Percentiles rank a stretch among this genome's conserved stretches.
Evolutionary conservation across 1,140 invertebrate genomes (phyloP).

Genomic region (Neodiprion pinetum): DNA sequence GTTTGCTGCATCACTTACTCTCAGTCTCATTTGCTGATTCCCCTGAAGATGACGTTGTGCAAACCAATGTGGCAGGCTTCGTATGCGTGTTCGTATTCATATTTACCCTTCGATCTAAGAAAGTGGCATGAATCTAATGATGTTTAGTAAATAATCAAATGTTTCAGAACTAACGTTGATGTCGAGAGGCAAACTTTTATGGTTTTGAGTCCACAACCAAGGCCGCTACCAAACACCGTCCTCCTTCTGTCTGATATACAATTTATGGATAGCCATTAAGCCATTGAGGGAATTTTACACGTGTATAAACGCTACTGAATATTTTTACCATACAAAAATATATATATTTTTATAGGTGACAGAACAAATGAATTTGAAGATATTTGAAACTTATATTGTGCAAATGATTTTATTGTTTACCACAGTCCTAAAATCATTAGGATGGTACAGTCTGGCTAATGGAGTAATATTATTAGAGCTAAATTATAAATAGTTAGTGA

Average conservation of each 20-base stretch:
- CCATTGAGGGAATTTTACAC: background rate
- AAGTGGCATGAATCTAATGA: constrained; percentile 20
- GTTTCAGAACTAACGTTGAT: constrained; percentile 87
- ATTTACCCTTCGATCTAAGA: constrained; percentile 19
- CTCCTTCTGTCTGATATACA: constrained; percentile 83
- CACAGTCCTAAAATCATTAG: too few relatives aligned
- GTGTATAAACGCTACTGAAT: too few relatives aligned
- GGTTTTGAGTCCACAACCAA: constrained; percentile 89
- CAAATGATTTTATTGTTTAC: too few relatives aligned
- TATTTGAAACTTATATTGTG: too few relatives aligned
- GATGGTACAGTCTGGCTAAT: too few relatives aligned
- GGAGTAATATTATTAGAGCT: too few relatives aligned
- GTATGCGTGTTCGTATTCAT: constrained; percentile 88
- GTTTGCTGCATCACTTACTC: constrained; percentile 86
- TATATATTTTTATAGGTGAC: too few relatives aligned
- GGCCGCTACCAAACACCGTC: constrained; percentile 86
- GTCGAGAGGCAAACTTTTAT: constrained; percentile 86
- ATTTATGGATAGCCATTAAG: constrained; percentile 86
- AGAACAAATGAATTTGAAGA: too few relatives aligned
- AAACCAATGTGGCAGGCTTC: constrained; percentile 90
- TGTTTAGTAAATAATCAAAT: constrained; percentile 34
- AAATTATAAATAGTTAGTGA: too few relatives aligned
- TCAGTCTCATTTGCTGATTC: constrained; percentile 85
- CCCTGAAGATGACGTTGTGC: constrained; percentile 79
- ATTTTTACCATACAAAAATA: too few relatives aligned